phyloP scores from a whole-genome alignment of 1,140 invertebrate species.

The Camponotus pennsylvanicus region DNA sequence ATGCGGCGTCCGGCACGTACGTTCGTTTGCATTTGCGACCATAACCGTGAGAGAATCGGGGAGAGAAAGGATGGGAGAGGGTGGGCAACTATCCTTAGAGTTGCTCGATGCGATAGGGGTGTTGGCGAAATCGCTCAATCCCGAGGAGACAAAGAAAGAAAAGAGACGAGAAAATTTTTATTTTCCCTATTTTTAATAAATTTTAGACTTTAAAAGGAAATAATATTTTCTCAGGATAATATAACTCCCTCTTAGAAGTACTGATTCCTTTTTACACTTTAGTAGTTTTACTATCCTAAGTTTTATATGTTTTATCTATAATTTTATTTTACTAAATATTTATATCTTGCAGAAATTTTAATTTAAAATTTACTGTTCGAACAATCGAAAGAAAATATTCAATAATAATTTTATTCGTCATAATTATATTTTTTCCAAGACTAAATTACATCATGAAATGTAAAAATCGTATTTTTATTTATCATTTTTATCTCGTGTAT shows the following conservation, averaged over 20 bases:
- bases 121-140: slow-evolving; percentile 66
- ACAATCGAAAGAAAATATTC: too few relatives aligned
- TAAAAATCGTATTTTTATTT: neutral
- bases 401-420: neutral
- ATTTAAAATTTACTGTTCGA: neutral
- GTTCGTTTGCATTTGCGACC: slow-evolving; percentile 63
- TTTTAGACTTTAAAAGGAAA: neutral
- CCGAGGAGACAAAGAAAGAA: slow-evolving; percentile 31
- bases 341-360: neutral
- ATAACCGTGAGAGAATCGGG: slow-evolving; percentile 32
- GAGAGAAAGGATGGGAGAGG: too few relatives aligned
- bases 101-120: neutral
- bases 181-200: slow-evolving; percentile 2
- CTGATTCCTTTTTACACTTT: neutral
- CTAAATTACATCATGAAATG: neutral
- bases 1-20: slow-evolving; percentile 63
- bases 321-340: slow-evolving; percentile 13
- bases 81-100: neutral
- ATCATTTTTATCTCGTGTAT: neutral
- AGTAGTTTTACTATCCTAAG: neutral
- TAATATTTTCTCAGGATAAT: too few relatives aligned
- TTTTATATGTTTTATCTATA: neutral
- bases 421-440: neutral
- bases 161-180: neutral
- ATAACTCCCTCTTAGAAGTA: neutral